Base-by-base conservation (phyloP, 1,140 invertebrate genomes). In the Calliopsis andreniformis region DNA sequence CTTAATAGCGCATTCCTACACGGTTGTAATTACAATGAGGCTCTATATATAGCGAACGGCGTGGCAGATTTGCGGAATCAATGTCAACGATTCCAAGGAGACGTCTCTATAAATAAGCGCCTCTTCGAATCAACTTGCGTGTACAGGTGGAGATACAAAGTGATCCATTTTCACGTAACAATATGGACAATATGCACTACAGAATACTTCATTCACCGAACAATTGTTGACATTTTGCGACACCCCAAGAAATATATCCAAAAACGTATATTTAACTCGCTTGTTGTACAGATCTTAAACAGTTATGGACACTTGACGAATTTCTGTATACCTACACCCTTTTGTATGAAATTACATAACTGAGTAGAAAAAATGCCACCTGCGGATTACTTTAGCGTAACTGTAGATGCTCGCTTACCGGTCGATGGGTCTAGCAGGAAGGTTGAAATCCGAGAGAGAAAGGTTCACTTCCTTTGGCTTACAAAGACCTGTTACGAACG, bases 71-170 rank as follows among this genome's bases (percentile, higher is more conserved):
- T 77, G 61, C 62, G 43, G 76, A 79, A 82, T 79, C 80, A 79
- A 76, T 83, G 80, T 82, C 73, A 82, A 82, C 69, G 69, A 42
- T 79, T 82, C 51, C 76, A 69, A 82, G 75, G 64, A 79, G 68
- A 53, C 43, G 45, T 28, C 25, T 75, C 70, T 82, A 82, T 64
- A 78, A 78, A 72, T 82, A 75, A 20, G 3, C 28, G 20, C 69
- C 58, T 56, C 25, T 6, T 28, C 32, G 63, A 47, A 49, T 56
- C 42, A 39, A 47, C 42, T 18, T 39, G 43, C 12, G 32, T 16
- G 16, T 51, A 14, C 51, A 42, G 32, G 45, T 75, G 42, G 3
- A 23, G 25, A 53, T 16, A 16, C 42, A n/a, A 18, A 68, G 30
- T 23, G 35, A 43, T 43, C 53, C 1, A 16, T 39, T 49, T 59